A percentile compares a stretch with the other conserved stretches of the same genome.
Evolutionary conservation across 2,113 vertebrate genomes (phyloP).

Genomic region (Manacus vitellinus): DNA sequence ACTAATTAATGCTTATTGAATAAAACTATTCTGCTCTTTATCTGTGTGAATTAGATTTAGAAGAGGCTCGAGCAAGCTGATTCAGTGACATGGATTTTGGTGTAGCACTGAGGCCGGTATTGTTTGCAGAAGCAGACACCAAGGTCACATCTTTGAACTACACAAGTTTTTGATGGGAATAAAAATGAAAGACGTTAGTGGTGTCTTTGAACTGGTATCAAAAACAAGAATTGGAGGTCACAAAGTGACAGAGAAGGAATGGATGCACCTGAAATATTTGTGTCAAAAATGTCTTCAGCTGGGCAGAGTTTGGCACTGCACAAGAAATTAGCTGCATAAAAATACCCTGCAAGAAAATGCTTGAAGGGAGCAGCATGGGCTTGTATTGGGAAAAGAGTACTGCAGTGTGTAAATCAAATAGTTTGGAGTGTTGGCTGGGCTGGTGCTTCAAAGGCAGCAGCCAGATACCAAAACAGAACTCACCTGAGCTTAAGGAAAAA

Average conservation of each 20-base stretch:
- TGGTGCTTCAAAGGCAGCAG: not conserved
- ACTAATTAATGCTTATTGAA: constrained; percentile 38
- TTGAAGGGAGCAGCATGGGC: not conserved
- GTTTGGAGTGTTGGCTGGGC: not conserved
- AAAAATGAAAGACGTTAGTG: constrained; percentile 17
- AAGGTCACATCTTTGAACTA: constrained; percentile 44
- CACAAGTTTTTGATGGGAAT: constrained; percentile 9
- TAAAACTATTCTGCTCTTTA: not conserved
- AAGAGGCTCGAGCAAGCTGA: not conserved
- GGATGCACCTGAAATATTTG: not conserved
- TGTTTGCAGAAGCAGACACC: constrained; percentile 33
- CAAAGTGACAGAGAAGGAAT: constrained; percentile 11
- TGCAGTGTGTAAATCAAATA: not conserved
- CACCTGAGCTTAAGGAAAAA: not conserved
- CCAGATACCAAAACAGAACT: not conserved
- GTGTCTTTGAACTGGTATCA: constrained; percentile 43
- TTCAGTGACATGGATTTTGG: not conserved
- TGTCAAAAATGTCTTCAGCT: constrained; percentile 7
- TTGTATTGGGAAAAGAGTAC: not conserved
- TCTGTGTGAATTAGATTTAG: constrained; percentile 28
- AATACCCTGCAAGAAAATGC: not conserved
- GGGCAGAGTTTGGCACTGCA: not conserved
- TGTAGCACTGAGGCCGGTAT: not conserved
- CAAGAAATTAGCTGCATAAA: not conserved
- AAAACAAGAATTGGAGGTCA: constrained; percentile 8